Evolutionary conservation across 2,888 invertebrate genomes (phyloP), one percentile per base, ranked within the genome.

Genomic region (Agrilus cyanescens): DNA sequence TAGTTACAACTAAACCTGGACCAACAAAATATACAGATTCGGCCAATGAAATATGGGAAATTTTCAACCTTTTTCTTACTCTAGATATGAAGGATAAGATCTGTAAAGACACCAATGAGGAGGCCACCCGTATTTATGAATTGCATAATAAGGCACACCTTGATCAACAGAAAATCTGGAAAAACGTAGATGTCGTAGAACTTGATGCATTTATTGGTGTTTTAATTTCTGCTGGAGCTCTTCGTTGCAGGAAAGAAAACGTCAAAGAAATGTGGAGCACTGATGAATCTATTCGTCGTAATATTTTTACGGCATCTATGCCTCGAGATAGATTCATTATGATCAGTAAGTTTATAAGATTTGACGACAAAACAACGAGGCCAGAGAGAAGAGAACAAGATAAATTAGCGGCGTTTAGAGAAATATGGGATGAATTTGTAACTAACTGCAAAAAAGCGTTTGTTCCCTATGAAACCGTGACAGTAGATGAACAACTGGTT

Each of bases 401-500:
- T 39, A 38, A 38, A 34, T 37, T 43, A 34, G 38, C 33, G 4
- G 34, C 38, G 15, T 32, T 38, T 15, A 16, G 12, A 14, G 14
- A 37, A 20, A 10, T 32, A 20, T 44, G 37, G 31, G 20, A 40
- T 12, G 2, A 16, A 2, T 37, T 41, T 37, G 31, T 20, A 8
- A 25, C 18, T 16, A 37, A 3, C 14, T 31, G 41, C 20, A 41
- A 33, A 14, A 41, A 18, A 12, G 13, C 4, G 6, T 45, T 13
- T 43, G 12, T 18, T 12, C 38, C 40, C 4, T 30, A 29, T 29
- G 41, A 45, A 18, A 14, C 14, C 6, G 1, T 41, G 12, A 43
- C 38, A 4, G 18, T 46, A 10, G 43, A 43, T 18, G 40, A 46
- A 20, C 46, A 43, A 18, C 16, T 46, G 12, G 39, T 42, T 10